phyloP scores from a whole-genome alignment of 2,113 vertebrate genomes.

The Lophotis ruficrista region DNA sequence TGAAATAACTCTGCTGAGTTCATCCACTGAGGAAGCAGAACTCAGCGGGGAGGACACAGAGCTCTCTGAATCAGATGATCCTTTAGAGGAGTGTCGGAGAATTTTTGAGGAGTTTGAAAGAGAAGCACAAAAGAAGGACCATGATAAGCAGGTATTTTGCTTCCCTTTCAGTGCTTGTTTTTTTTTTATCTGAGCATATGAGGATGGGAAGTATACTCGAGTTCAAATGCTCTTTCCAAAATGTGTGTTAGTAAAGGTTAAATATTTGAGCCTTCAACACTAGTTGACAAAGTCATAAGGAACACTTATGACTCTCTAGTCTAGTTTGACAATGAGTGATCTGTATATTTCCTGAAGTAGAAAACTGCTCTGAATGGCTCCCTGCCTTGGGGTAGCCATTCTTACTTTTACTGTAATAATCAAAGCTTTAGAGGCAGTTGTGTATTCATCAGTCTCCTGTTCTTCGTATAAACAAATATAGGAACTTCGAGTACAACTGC shows the following conservation, averaged over 20 bases:
- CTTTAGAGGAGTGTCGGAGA: constrained; percentile 78
- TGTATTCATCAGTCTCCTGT: background rate
- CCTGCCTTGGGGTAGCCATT: background rate
- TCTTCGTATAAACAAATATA: background rate
- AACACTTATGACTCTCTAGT: background rate
- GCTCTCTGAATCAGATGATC: constrained; percentile 69
- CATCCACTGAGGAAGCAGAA: background rate
- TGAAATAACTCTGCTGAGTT: background rate
- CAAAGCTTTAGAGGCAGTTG: background rate
- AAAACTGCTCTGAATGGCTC: background rate
- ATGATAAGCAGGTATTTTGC: constrained; percentile 4
- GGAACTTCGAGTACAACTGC: background rate
- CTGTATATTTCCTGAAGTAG: background rate
- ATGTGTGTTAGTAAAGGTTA: background rate
- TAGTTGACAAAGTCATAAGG: background rate
- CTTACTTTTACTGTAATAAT: background rate
- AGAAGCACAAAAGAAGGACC: background rate
- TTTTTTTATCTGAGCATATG: background rate
- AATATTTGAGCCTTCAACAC: background rate
- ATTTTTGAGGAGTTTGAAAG: constrained; percentile 73
- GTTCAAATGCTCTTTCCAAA: background rate
- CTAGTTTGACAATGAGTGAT: background rate
- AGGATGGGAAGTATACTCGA: background rate
- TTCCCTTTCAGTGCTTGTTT: background rate
- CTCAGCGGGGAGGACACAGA: background rate